Evolutionary conservation across 2,888 invertebrate species (phyloP), one percentile per base, ranked within the genome.

Genomic region (Charanyca ferruginea): DNA sequence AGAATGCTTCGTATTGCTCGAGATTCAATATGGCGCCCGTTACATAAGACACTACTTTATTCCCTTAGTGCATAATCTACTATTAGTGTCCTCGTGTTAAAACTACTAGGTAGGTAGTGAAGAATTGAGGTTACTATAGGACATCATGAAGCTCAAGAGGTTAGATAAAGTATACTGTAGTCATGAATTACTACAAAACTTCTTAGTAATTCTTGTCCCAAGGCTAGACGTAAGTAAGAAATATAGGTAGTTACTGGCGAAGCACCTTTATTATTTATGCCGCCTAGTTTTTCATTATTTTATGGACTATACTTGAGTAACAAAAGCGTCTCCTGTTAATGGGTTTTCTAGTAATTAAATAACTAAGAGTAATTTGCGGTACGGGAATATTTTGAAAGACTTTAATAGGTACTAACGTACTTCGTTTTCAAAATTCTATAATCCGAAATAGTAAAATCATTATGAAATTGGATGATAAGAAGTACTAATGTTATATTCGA

Each of bases 141-240:
- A 22, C 20, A 38, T 3, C 11, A 38, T 11, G 13, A 7, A 8
- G 1, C 18, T 28, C 9, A 11, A 20, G 8, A 45, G 11, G 4
- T 23, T n/a, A 28, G 23, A 23, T 32, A 69, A 28, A 42, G 22
- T 45, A 18, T 18, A 44, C 16, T 44, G 16, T 9, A 18, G 44
- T 22, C 42, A 38, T 28, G 28, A 60, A 61, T 28, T 41, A 60
- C 16, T 28, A 44, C 38, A 20, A 23, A 68, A 70, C 23, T 23
- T 47, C 20, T 52, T 11, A 51, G 51, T 45, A 52, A 41, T 47
- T 51, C n/a, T 8, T 23, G 28, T 47, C 61, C 20, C 28, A 47
- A 60, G 38, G 18, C 49, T 69, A 41, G 23, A 32, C 20, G 20
- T 48, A 38, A 59, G 44, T 18, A 67, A 67, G 47, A 67, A 66